Evolutionary conservation across 2,888 invertebrate genomes (phyloP).

Genomic region (Anthrax anthrax): DNA sequence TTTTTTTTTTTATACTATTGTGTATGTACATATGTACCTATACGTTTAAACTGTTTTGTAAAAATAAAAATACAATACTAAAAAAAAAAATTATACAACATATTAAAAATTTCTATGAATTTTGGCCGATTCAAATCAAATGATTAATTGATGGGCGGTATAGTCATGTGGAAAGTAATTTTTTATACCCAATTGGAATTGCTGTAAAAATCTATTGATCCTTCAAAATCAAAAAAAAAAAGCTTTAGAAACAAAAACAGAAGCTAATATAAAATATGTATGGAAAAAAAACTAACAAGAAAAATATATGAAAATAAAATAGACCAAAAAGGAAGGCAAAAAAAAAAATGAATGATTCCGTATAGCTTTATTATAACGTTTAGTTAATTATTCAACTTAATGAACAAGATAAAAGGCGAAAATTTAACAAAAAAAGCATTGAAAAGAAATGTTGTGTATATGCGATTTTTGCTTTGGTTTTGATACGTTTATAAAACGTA

Average conservation of each 20-base stretch:
- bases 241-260: too few relatives aligned
- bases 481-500: too few relatives aligned
- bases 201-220: constrained; percentile 1
- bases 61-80: too few relatives aligned
- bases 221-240: too few relatives aligned
- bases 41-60: too few relatives aligned
- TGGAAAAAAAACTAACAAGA: not conserved
- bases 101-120: too few relatives aligned
- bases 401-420: constrained; percentile 6
- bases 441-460: too few relatives aligned
- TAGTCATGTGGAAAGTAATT: constrained; percentile 4
- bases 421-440: not conserved
- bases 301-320: not conserved
- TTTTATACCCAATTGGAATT: not conserved
- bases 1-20: too few relatives aligned
- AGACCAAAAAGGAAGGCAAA: not conserved
- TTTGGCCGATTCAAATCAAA: constrained; percentile 4
- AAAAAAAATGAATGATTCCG: too few relatives aligned
- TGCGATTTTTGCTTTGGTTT: too few relatives aligned
- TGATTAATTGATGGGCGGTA: constrained; percentile 6
- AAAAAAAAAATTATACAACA: too few relatives aligned
- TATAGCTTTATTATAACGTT: constrained; percentile 5
- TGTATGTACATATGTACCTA: too few relatives aligned
- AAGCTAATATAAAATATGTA: not conserved
- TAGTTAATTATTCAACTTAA: constrained; percentile 13